phyloP scores from a whole-genome alignment of 2,888 invertebrate genomes.

The Agelastica alni region DNA sequence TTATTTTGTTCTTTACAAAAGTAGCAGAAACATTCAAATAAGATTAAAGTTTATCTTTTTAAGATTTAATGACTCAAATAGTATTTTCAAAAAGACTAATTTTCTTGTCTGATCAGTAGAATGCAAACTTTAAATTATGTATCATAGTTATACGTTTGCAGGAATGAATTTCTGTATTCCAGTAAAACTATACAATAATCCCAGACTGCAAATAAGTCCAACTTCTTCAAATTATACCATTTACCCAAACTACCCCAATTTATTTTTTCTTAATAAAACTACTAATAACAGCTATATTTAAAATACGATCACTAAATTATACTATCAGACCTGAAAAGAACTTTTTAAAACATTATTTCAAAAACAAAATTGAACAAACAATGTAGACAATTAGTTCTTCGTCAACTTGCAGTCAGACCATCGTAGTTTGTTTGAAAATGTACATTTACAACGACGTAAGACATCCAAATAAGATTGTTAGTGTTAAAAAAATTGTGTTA shows the following conservation, averaged over 20 bases:
- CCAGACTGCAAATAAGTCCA: constrained; percentile 9
- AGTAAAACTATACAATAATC: too few relatives aligned
- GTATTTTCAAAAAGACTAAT: too few relatives aligned
- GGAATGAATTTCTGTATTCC: too few relatives aligned
- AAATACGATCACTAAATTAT: constrained; percentile 25
- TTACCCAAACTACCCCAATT: constrained; percentile 16
- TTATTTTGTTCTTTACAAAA: too few relatives aligned
- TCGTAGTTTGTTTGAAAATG: constrained; percentile 27
- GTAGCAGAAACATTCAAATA: too few relatives aligned
- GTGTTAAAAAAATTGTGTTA: constrained; percentile 36
- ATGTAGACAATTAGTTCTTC: constrained; percentile 30
- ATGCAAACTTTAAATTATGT: too few relatives aligned
- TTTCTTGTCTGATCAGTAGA: too few relatives aligned
- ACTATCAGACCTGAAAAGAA: constrained; percentile 43
- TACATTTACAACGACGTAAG: constrained; percentile 20
- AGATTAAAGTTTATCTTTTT: too few relatives aligned
- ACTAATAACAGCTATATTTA: constrained; percentile 11
- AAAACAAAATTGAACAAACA: not conserved
- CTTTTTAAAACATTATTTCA: constrained; percentile 16
- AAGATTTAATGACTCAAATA: too few relatives aligned
- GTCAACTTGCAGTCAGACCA: constrained; percentile 41
- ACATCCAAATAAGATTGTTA: constrained; percentile 37
- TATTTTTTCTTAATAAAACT: constrained; percentile 12
- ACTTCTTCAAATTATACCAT: constrained; percentile 8
- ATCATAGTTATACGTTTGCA: too few relatives aligned